phyloP scores from a whole-genome alignment of 2,113 vertebrate species.

The Catharus fuscescens region DNA sequence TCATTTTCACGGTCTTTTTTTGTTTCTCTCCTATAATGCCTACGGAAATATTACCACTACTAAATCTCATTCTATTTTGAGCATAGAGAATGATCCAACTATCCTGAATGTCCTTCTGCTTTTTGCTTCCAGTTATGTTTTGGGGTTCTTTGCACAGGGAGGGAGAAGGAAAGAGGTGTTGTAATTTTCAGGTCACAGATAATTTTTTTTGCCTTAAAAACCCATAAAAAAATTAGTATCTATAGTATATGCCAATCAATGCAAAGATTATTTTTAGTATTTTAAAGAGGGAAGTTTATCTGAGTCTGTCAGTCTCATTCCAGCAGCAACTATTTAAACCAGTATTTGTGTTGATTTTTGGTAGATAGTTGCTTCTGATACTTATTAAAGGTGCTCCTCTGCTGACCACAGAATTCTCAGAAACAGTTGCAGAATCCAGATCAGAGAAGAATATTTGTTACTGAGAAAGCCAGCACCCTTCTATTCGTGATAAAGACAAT shows the following conservation, averaged over 20 bases:
- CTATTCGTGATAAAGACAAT: not conserved
- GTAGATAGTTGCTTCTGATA: not conserved
- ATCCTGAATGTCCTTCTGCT: not conserved
- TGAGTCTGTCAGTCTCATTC: not conserved
- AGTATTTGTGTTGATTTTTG: not conserved
- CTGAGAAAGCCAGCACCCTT: not conserved
- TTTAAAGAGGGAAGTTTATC: not conserved
- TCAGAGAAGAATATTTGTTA: not conserved
- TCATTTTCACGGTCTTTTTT: not conserved
- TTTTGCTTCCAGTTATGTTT: not conserved
- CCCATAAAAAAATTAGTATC: not conserved
- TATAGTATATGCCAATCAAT: not conserved
- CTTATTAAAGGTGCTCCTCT: not conserved
- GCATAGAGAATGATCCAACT: not conserved
- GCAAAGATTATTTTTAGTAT: not conserved
- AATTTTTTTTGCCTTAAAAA: not conserved
- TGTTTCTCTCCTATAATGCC: not conserved
- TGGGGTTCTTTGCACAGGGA: rapidly evolving
- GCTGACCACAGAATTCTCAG: not conserved
- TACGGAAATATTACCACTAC: not conserved
- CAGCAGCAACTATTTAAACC: not conserved
- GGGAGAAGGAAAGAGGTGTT: not conserved
- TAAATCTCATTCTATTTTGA: not conserved
- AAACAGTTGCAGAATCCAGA: not conserved
- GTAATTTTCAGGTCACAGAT: not conserved